Evolutionary conservation across 2,888 invertebrate species (phyloP), one percentile per base, ranked within the genome.

Genomic region (Plagiodera versicolora): DNA sequence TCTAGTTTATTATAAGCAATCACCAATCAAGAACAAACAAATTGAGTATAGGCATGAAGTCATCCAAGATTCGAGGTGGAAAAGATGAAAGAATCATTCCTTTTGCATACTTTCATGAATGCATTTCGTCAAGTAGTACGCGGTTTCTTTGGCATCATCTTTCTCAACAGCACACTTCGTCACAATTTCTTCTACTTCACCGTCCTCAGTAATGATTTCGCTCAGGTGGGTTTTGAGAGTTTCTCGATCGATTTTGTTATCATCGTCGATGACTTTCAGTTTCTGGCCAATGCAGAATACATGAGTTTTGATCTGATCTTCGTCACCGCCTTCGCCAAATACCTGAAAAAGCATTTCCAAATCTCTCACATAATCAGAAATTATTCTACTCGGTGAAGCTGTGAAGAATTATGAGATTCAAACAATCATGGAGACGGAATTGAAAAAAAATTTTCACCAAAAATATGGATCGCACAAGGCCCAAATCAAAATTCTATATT

Each of bases 201-300:
- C 10, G 1, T 30, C 47, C 4, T 53, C 58, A 8, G 53, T 32
- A 11, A 53, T 8, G 1, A 28, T 0, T 16, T 24, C 17, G 10
- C 53, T 32, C 20, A 58, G 35, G 10, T 32, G 28, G 3, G 30
- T 35, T 4, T 18, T 47, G 8, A 58, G 11, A 11, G 18, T 35
- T 14, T 53, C 53, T 18, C 11, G 9, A 18, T 39, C 48, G 35
- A 53, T 46, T 17, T 58, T 53, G n/a, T 53, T 53, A 14, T 58
- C 53, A 11, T 48, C 46, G 45, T 53, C 58, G 14, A 53, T 35
- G 4, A 53, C 16, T 11, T 32, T 48, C 9, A 52, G n/a, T 47
- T 46, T 52, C 30, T 28, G 11, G 8, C 28, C 20, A n/a, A 53
- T 8, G 50, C 52, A 57, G 0, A 50, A 16, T 6, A 50, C 39